phyloP scores from a whole-genome alignment of 2,888 invertebrate species.

The Gari tellinella region DNA sequence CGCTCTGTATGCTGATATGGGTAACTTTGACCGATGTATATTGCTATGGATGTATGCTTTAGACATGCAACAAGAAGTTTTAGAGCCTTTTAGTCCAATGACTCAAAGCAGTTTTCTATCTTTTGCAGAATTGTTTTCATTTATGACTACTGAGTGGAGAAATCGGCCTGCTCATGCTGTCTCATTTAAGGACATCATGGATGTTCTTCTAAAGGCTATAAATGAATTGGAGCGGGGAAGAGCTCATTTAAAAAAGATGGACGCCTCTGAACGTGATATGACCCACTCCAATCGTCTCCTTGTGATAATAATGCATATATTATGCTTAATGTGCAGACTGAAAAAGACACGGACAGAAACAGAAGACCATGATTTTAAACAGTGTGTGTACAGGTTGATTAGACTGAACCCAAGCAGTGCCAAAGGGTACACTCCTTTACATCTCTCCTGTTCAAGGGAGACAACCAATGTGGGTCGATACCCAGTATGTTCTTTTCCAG shows the following conservation, averaged over 20 bases:
- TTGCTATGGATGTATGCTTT: slow-evolving; percentile 98
- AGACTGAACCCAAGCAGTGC: slow-evolving; percentile 87
- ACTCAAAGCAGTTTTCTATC: slow-evolving; percentile 97
- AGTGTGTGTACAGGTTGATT: slow-evolving; percentile 91
- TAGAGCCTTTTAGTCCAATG: slow-evolving; percentile 96
- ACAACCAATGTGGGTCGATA: slow-evolving; percentile 89
- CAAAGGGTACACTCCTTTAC: slow-evolving; percentile 85
- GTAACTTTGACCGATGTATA: slow-evolving; percentile 95
- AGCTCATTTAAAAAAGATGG: slow-evolving; percentile 61
- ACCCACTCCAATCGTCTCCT: slow-evolving; percentile 93
- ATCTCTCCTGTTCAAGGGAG: slow-evolving; percentile 93
- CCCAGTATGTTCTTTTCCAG: slow-evolving; percentile 90
- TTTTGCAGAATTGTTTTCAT: slow-evolving; percentile 93
- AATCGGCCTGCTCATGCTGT: slow-evolving; percentile 89
- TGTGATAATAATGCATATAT: slow-evolving; percentile 91
- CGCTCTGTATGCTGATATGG: slow-evolving; percentile 95
- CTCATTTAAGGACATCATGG: slow-evolving; percentile 92
- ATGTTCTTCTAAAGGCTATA: slow-evolving; percentile 93
- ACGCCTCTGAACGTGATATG: slow-evolving; percentile 87
- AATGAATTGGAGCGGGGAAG: slow-evolving; percentile 86
- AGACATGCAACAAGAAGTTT: slow-evolving; percentile 96
- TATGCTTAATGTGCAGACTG: slow-evolving; percentile 82
- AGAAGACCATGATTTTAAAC: slow-evolving; percentile 87
- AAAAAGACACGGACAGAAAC: slow-evolving; percentile 80
- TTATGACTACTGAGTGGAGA: slow-evolving; percentile 93